phyloP scores from a whole-genome alignment of 2,888 invertebrate species.

The Lasioglossum vierecki region DNA sequence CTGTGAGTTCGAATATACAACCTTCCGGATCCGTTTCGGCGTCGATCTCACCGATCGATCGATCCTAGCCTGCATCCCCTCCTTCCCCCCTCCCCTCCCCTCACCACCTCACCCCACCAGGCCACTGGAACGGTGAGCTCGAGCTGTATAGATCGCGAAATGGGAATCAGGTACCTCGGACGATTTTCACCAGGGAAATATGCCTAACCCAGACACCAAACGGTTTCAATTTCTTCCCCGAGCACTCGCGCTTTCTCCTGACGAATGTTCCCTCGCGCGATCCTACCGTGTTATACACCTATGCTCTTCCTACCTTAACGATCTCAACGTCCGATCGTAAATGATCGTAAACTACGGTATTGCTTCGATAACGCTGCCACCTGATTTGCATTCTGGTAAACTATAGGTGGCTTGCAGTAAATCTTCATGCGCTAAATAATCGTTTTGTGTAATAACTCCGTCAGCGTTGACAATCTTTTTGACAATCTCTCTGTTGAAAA shows the following conservation, averaged over 20 bases:
- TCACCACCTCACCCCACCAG: background rate
- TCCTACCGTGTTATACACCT: background rate
- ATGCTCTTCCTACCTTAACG: background rate
- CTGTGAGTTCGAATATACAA: constrained; percentile 76
- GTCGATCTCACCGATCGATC: constrained; percentile 25
- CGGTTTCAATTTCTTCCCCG: background rate
- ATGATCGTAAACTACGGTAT: background rate
- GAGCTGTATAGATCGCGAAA: background rate
- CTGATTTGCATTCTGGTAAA: background rate
- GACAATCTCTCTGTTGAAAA: background rate
- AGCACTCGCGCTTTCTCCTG: background rate
- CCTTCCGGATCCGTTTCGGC: constrained; percentile 35
- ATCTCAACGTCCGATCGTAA: background rate
- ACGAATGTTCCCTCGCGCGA: background rate
- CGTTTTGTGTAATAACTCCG: background rate
- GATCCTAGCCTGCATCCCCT: background rate
- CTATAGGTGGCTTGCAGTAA: background rate
- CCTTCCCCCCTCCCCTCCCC: background rate
- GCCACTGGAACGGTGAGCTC: background rate
- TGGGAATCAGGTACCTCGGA: background rate
- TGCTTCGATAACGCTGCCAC: background rate
- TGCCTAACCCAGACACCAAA: background rate
- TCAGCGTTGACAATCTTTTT: background rate
- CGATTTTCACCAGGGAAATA: background rate
- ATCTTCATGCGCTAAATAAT: background rate